Evolutionary conservation across 2,113 vertebrate genomes (phyloP).

Genomic region (Menura novaehollandiae): DNA sequence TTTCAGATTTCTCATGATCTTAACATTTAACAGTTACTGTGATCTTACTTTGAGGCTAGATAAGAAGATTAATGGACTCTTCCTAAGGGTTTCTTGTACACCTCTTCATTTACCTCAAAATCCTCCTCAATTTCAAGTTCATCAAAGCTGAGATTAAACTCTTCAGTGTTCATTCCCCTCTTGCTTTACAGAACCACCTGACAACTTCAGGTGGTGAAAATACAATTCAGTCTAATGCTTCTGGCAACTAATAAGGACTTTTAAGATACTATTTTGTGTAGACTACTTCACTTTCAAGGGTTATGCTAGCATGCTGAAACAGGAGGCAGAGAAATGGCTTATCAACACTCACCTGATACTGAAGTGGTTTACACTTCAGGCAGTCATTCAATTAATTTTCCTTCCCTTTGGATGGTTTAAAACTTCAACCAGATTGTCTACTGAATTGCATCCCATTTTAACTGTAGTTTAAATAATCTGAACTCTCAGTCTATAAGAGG

Average conservation of each 20-base stretch:
- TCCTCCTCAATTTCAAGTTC: background rate
- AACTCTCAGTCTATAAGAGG: background rate
- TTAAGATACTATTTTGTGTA: background rate
- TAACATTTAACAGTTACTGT: background rate
- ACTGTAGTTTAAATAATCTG: background rate
- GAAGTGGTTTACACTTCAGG: background rate
- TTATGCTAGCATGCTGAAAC: background rate
- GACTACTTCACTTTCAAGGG: background rate
- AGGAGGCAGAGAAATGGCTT: background rate
- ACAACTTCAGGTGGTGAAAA: background rate
- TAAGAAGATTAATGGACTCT: background rate
- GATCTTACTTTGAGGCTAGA: background rate
- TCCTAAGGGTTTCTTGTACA: background rate
- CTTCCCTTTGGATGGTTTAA: background rate
- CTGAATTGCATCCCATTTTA: background rate
- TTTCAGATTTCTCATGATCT: background rate
- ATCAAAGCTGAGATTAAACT: background rate
- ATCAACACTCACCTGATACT: background rate
- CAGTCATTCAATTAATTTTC: background rate
- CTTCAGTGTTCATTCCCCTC: background rate
- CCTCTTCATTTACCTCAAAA: background rate
- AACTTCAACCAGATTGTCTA: background rate
- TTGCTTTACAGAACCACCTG: background rate
- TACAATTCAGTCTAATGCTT: background rate
- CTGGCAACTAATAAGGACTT: background rate